Evolutionary conservation across 2,888 invertebrate genomes (phyloP).

Genomic region (Metallyticus violacea): DNA sequence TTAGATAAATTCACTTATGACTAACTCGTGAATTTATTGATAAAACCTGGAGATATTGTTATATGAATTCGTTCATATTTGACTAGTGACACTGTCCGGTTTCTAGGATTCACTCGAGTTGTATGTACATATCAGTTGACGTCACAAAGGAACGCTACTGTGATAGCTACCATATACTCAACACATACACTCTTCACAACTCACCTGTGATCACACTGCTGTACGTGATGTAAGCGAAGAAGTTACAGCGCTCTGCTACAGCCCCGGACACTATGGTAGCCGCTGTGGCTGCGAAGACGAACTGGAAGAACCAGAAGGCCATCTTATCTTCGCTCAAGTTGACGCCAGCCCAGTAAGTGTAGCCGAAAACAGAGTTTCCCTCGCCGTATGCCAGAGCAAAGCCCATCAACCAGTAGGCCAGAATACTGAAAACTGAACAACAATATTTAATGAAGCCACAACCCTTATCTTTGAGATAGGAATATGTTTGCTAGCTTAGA

Average conservation of each 20-base stretch:
- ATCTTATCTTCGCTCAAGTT: conserved; percentile 37
- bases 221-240: conserved; percentile 53
- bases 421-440: conserved; percentile 40
- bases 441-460: too few species aligned
- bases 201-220: conserved; percentile 52
- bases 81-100: too few species aligned
- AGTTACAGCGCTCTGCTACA: conserved; percentile 54
- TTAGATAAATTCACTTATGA: too few species aligned
- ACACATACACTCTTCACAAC: background rate
- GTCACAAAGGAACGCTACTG: too few species aligned
- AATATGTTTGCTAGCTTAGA: too few species aligned
- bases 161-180: too few species aligned
- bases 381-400: conserved; percentile 49
- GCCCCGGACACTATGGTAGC: conserved; percentile 55
- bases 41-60: too few species aligned
- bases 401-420: conserved; percentile 49
- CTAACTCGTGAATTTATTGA: too few species aligned
- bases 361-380: conserved; percentile 36
- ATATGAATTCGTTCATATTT: too few species aligned
- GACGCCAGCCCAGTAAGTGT: conserved; percentile 36
- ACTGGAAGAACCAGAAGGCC: conserved; percentile 52
- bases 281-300: conserved; percentile 55
- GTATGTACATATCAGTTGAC: too few species aligned
- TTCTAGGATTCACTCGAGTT: too few species aligned
- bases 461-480: too few species aligned